Percentiles rank a stretch among this genome's conserved stretches.
These are phyloP conservation scores for Poecilia velifera DNA, from an alignment of 2,797 vertebrate genomes.

Conservation along the genomic window DNA sequence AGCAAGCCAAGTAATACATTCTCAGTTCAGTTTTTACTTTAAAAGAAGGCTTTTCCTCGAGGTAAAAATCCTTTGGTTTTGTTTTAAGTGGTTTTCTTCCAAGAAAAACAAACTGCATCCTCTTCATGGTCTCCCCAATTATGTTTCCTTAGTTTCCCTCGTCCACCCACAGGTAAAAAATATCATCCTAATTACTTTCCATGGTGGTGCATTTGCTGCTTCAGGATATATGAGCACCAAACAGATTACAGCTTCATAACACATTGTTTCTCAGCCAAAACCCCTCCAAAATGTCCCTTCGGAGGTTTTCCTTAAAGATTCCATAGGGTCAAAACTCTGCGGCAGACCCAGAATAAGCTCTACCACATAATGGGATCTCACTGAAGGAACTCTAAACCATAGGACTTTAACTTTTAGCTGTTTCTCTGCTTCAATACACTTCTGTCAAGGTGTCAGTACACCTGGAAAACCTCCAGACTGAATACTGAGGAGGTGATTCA, in stretches of 20 bases:
- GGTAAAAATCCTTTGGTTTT: neutral
- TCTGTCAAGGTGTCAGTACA: too few species aligned
- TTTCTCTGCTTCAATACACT: neutral
- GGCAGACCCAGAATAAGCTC: neutral
- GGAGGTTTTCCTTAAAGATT: neutral
- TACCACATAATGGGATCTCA: neutral
- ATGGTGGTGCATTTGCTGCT: neutral
- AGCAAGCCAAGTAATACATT: neutral
- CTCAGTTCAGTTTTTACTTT: neutral
- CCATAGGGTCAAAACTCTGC: neutral
- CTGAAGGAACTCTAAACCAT: neutral
- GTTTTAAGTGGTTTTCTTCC: neutral
- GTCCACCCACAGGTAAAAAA: neutral
- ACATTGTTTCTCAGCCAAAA: neutral
- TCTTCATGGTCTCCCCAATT: neutral
- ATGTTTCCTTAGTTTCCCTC: neutral
- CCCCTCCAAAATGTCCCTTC: neutral
- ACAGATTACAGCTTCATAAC: neutral
- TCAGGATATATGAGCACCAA: neutral
- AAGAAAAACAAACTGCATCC: neutral
- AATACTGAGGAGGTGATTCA: neutral
- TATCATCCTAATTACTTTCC: neutral
- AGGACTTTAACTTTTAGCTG: neutral
- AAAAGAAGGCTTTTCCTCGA: neutral
- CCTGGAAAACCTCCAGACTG: neutral